These are phyloP conservation scores for Hyaena hyaena DNA, from an alignment of 2,113 vertebrate genomes.

Conservation along the genomic window DNA sequence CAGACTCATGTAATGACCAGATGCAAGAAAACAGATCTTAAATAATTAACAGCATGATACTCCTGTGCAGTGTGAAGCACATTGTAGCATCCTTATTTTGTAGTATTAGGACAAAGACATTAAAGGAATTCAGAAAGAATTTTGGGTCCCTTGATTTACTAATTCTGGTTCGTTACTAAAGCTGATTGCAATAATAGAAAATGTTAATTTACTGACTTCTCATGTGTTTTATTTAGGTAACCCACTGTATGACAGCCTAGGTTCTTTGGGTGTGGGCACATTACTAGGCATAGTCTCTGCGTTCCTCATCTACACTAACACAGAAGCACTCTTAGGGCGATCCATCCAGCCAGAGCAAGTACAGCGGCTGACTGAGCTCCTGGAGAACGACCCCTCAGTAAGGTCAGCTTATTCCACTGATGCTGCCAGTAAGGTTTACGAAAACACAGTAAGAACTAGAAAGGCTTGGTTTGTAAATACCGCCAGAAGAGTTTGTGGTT, in stretches of 20 bases:
- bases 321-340: conserved; percentile 95
- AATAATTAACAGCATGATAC: background rate
- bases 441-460: background rate
- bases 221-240: conserved; percentile 87
- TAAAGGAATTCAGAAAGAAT: conserved; percentile 28
- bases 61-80: background rate
- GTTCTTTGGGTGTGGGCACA: conserved; percentile 96
- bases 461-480: background rate
- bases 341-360: conserved; percentile 96
- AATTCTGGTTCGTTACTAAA: conserved; percentile 1
- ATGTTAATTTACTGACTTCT: conserved; percentile 18
- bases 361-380: conserved; percentile 96
- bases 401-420: conserved; percentile 87
- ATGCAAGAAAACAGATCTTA: background rate
- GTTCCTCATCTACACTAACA: conserved; percentile 99
- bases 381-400: conserved; percentile 96
- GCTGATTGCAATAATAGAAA: background rate
- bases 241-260: conserved; percentile 94
- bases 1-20: background rate
- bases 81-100: conserved; percentile 15
- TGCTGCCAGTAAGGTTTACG: background rate
- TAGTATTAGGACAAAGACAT: background rate
- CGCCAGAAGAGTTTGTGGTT: background rate
- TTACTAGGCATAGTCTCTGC: conserved; percentile 94
- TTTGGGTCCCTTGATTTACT: background rate